Base-by-base conservation (phyloP, 2,797 vertebrate species). In the Ctenopoma multispine region DNA sequence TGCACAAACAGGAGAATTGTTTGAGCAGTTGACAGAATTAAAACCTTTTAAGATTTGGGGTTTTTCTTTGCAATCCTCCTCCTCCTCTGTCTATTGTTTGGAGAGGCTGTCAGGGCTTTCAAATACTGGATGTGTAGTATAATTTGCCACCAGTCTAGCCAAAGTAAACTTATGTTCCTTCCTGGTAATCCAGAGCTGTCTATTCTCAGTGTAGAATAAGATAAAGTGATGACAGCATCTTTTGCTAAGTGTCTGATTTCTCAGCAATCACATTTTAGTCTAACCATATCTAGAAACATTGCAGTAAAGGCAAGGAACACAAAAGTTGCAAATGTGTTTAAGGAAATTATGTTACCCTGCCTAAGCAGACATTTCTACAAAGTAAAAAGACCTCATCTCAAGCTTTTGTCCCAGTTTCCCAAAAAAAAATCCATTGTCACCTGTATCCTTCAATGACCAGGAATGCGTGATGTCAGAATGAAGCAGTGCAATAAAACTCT, bases 21-120 rank as follows among this genome's bases (percentile, higher is more conserved):
- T 87, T 82, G 63, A 87, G 73, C 87, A 89, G 79, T 85, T 82
- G 81, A 87, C 68, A 74, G 69, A 85, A 76, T 79, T 61, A 77
- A 69, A 84, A 73, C 75, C 56, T 83, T 81, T 69, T 29, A 67
- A 80, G 58, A 73, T 73, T 67, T 58, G 47, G 31, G 9, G 72
- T 75, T 73, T 85, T 83, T 62, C 54, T 62, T 79, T 86, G 58
- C 56, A 31, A 21, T 57, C 49, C 41, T 55, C 46, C 51, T 56
- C 56, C 47, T 56, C 48, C 24, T 49, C 72, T 12, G 31, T 72
- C 58, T 13, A 51, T 14, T 56, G 58, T 76, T 74, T 77, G 70
- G 14, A 80, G 54, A 74, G 34, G 15, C 20, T 72, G 75, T 63
- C 68, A 65, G 21, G 46, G 50, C 12, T 15, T 64, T 64, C 21